phyloP scores from a whole-genome alignment of 2,888 invertebrate genomes.

The Lysandra coridon region DNA sequence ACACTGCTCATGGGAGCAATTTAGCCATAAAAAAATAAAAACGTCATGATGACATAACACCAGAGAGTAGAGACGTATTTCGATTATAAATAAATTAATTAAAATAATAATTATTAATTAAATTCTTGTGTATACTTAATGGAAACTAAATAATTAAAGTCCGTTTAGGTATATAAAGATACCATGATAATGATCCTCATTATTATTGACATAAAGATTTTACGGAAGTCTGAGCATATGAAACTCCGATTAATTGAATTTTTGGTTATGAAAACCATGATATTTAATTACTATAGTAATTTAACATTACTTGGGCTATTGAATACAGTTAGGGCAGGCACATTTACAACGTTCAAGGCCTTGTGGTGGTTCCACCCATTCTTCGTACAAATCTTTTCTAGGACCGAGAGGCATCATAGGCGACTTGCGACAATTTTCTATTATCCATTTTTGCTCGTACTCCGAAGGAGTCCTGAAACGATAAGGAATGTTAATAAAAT shows the following conservation, averaged over 20 bases:
- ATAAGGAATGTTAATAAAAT: background rate
- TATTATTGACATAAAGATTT: too few relatives aligned
- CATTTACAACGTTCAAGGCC: background rate
- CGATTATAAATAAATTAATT: too few relatives aligned
- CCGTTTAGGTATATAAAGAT: too few relatives aligned
- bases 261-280: too few relatives aligned
- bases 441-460: conserved; percentile 83
- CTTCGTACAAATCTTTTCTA: conserved; percentile 73
- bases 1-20: background rate
- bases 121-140: too few relatives aligned
- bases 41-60: background rate
- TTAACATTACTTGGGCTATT: background rate
- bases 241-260: background rate
- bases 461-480: conserved; percentile 68
- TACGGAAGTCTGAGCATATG: background rate
- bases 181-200: too few relatives aligned
- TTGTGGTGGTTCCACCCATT: conserved; percentile 54
- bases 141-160: too few relatives aligned
- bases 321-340: background rate
- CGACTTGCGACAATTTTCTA: conserved; percentile 81
- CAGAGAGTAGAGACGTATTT: background rate
- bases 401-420: conserved; percentile 80
- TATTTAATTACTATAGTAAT: background rate
- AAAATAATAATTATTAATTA: too few relatives aligned
- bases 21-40: background rate